phyloP scores from a whole-genome alignment of 2,888 invertebrate species.

The Resseliella maxima region DNA sequence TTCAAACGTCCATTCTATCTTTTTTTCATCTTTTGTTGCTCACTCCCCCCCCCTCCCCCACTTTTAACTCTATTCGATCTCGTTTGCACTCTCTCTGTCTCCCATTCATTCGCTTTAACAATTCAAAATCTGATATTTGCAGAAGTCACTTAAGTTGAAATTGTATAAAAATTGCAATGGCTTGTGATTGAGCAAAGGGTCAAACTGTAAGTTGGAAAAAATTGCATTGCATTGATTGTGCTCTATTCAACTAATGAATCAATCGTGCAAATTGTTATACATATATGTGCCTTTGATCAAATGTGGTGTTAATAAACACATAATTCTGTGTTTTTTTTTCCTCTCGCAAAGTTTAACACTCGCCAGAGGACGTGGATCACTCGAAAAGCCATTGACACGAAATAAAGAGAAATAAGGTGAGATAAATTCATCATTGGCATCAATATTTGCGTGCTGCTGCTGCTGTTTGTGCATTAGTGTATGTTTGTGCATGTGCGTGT shows the following conservation, averaged over 20 bases:
- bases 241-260: not conserved
- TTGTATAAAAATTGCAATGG: no score
- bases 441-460: slow-evolving; percentile 35
- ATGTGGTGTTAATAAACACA: not conserved
- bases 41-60: no score
- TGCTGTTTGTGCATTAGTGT: not conserved
- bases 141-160: no score
- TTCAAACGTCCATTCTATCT: no score
- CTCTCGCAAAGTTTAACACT: no score
- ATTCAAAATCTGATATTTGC: no score
- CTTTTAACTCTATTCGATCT: no score
- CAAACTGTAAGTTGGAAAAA: not conserved
- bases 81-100: no score
- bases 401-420: not conserved
- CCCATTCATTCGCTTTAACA: no score
- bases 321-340: no score
- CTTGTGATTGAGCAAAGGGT: not conserved
- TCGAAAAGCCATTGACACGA: slow-evolving; percentile 9
- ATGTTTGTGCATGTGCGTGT: no score
- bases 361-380: slow-evolving; percentile 2
- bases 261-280: not conserved
- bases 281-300: not conserved
- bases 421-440: not conserved
- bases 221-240: not conserved
- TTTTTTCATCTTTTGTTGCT: no score